Conservation (phyloP, 1,140 invertebrate species). For the Panulirus ornatus region DNA sequence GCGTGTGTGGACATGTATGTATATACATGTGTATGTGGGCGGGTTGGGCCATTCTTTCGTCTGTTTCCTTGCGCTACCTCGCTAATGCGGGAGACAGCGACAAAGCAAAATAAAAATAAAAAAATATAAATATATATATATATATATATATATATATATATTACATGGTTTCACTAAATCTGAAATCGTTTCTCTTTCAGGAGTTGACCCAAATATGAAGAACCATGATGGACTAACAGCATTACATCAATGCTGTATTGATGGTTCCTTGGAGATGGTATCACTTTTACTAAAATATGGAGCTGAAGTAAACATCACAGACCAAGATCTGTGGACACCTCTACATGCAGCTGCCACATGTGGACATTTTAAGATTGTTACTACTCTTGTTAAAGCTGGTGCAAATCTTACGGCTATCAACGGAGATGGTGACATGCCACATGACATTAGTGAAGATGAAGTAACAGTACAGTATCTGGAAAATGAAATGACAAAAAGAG, state of each 20-base stretch:
- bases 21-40: too few relatives aligned
- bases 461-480: slow-evolving; percentile 81
- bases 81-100: too few relatives aligned
- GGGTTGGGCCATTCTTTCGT: too few relatives aligned
- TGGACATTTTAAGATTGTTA: slow-evolving; percentile 79
- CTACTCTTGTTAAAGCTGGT: slow-evolving; percentile 62
- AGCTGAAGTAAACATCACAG: slow-evolving; percentile 80
- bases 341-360: slow-evolving; percentile 80
- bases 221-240: slow-evolving; percentile 80
- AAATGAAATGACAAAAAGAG: slow-evolving; percentile 67
- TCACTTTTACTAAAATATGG: slow-evolving; percentile 80
- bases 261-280: slow-evolving; percentile 80
- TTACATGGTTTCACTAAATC: too few relatives aligned
- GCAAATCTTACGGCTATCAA: slow-evolving; percentile 77
- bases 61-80: too few relatives aligned
- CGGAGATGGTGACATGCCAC: slow-evolving; percentile 98
- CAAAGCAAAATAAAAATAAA: background rate
- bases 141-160: too few relatives aligned
- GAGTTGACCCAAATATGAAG: slow-evolving; percentile 77
- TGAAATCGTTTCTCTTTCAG: slow-evolving; percentile 24
- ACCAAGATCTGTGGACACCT: slow-evolving; percentile 81
- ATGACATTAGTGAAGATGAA: slow-evolving; percentile 97
- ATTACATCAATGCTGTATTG: slow-evolving; percentile 80
- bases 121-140: too few relatives aligned
- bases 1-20: too few relatives aligned